Conservation (phyloP, 2,113 vertebrate species). For the Himantopus leucocephalus region DNA sequence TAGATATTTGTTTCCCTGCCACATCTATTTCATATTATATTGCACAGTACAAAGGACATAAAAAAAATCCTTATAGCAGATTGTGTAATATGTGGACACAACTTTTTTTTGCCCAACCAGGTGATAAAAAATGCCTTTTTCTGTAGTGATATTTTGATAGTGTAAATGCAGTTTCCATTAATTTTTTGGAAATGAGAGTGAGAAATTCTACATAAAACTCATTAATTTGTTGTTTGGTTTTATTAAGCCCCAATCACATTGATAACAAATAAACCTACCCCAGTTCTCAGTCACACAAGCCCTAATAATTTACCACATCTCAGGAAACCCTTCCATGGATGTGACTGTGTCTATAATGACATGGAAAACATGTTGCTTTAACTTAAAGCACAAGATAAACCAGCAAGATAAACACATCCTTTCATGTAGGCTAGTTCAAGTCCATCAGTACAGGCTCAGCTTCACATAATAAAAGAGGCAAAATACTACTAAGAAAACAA, state of each 20-base stretch:
- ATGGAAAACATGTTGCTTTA: background rate
- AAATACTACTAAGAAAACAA: background rate
- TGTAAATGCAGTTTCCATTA: background rate
- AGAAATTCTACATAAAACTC: background rate
- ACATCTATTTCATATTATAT: background rate
- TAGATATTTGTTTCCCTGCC: background rate
- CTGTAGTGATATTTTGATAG: background rate
- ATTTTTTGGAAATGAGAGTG: background rate
- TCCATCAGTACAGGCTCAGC: background rate
- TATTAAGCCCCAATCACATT: background rate
- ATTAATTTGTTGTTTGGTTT: background rate
- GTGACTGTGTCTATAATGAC: background rate
- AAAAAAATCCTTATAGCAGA: background rate
- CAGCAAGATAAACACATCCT: background rate
- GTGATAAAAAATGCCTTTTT: accelerated
- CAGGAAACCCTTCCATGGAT: background rate
- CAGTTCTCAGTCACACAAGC: background rate
- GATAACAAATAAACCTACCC: background rate
- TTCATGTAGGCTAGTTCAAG: background rate
- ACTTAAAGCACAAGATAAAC: background rate
- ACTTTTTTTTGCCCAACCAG: background rate
- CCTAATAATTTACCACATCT: background rate
- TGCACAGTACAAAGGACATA: background rate
- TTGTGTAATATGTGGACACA: background rate
- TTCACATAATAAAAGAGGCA: background rate